Base-by-base conservation (phyloP, 2,888 invertebrate genomes). In the Epinotia demarniana region DNA sequence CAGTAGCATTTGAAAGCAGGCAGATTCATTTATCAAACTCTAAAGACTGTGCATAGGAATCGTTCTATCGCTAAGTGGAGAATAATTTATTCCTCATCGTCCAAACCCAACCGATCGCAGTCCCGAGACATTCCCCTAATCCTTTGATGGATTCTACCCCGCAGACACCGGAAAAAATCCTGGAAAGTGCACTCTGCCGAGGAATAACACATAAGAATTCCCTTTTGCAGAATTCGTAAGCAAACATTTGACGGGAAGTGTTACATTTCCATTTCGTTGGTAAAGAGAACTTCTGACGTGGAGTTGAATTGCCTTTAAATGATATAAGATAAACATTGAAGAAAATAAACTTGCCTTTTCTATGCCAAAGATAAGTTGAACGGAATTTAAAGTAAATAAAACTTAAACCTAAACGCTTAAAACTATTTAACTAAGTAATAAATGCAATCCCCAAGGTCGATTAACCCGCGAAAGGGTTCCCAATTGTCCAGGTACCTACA, bases 91-190 rank as follows among this genome's bases (percentile, higher is more conserved):
- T 91, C 90, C 86, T 86, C 88, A 90, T 87, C 89, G 86, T 82
- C 87, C 83, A 88, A 90, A 90, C 89, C 87, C 85, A 88, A 89
- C 86, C 89, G 89, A 90, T 90, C 86, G 82, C 84, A 81, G 84
- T 85, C 83, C 85, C 84, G 86, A 86, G 89, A 89, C 87, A 85
- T 83, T 84, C 83, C 86, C 89, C 87, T 92, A 92, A 94, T 93
- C 93, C 92, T 91, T 92, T 92, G 92, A 94, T 93, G 92, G 92
- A 93, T 93, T 90, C 87, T 81, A 83, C 85, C 84, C 85, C 82
- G 84, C 83, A 85, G 87, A 85, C 84, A 85, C 83, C 78, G 81
- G 80, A 83, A 82, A 85, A 90, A 88, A 86, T 87, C 86, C 85
- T 86, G 87, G 87, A 90, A 90, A 91, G 88, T 90, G 90, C 90